Percentiles rank a stretch among this genome's conserved stretches.
phyloP scores from a whole-genome alignment of 2,797 vertebrate species.

The Sparus aurata region DNA sequence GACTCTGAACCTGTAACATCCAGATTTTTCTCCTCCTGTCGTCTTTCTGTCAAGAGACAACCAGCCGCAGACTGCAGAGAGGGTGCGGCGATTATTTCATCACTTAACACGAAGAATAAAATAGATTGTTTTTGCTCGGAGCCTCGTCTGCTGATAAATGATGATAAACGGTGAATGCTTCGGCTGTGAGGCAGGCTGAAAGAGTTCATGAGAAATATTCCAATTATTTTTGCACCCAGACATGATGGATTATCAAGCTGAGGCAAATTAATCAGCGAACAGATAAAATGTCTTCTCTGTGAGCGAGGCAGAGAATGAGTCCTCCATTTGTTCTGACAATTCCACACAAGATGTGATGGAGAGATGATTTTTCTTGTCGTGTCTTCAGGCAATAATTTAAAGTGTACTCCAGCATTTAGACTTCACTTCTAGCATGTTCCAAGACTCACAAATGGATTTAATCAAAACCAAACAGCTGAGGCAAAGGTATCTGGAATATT shows the following conservation, averaged over 20 bases:
- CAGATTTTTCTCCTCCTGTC: not conserved
- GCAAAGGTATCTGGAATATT: no score
- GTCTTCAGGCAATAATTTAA: no score
- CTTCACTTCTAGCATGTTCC: no score
- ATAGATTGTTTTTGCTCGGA: not conserved
- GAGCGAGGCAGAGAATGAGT: not conserved
- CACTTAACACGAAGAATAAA: slow-evolving; percentile 4
- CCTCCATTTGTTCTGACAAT: no score
- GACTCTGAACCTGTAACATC: no score
- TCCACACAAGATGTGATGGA: no score
- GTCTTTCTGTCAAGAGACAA: not conserved
- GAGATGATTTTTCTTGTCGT: no score
- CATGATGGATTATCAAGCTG: slow-evolving; percentile 19
- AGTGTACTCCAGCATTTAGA: no score
- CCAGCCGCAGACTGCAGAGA: not conserved
- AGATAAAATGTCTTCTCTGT: slow-evolving; percentile 15
- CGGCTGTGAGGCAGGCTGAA: not conserved
- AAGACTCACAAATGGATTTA: no score
- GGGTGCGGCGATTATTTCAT: not conserved
- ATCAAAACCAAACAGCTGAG: no score
- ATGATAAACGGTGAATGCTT: slow-evolving; percentile 6
- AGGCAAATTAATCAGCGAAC: slow-evolving; percentile 24
- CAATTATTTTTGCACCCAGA: slow-evolving; percentile 10
- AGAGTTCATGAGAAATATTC: slow-evolving; percentile 22
- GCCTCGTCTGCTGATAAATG: slow-evolving; percentile 4